These are phyloP conservation scores for Synanthedon vespiformis DNA, from an alignment of 2,888 invertebrate species.

Conservation along the genomic window DNA sequence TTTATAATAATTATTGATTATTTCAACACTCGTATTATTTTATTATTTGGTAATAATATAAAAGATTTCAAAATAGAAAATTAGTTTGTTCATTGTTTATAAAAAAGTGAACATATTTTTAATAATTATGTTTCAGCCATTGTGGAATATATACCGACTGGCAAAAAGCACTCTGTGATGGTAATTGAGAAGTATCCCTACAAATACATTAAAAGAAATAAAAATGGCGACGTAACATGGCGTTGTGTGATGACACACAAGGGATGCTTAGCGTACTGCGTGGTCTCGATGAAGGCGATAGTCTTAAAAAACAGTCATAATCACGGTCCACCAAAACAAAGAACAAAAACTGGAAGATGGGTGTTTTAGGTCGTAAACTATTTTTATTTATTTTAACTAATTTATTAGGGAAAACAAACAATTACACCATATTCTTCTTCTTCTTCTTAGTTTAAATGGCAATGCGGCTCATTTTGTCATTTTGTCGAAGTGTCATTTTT, in stretches of 20 bases:
- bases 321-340: slow-evolving; percentile 19
- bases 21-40: too few species aligned
- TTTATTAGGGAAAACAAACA: too few species aligned
- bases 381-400: too few species aligned
- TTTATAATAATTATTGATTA: too few species aligned
- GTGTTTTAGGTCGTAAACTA: neutral
- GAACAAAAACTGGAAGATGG: slow-evolving; percentile 11
- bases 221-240: slow-evolving; percentile 26
- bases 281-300: slow-evolving; percentile 12
- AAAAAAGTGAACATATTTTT: neutral
- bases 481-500: too few species aligned
- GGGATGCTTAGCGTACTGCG: slow-evolving; percentile 24
- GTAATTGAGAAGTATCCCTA: slow-evolving; percentile 21
- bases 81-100: too few species aligned
- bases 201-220: slow-evolving; percentile 23
- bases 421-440: too few species aligned
- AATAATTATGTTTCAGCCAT: slow-evolving; percentile 10
- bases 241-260: slow-evolving; percentile 26
- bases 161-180: slow-evolving; percentile 27
- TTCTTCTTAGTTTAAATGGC: too few species aligned
- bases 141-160: slow-evolving; percentile 17
- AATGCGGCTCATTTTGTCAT: too few species aligned
- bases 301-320: slow-evolving; percentile 15
- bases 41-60: too few species aligned
- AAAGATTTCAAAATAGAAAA: too few species aligned